Percentiles rank a stretch among this genome's conserved stretches.
Conservation (phyloP, 2,888 invertebrate species). For the Scelioninae gen. 2 region DNA sequence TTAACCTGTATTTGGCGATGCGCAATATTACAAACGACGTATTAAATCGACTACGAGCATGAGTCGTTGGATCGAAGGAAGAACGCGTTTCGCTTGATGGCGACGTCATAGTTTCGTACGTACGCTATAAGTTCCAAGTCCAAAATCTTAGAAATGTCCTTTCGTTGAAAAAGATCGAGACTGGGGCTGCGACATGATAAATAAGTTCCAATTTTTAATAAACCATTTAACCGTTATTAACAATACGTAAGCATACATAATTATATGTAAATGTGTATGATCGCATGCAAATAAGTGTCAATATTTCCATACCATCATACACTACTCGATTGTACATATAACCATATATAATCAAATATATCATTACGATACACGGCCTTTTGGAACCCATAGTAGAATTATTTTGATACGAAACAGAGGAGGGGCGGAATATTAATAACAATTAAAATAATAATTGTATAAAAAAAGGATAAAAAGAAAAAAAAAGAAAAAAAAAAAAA, state of each 20-base stretch:
- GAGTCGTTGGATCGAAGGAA: neutral
- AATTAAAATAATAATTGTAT: too few relatives aligned
- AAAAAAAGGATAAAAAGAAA: too few relatives aligned
- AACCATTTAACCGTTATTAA: constrained; percentile 2
- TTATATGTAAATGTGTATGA: constrained; percentile 18
- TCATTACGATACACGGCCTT: constrained; percentile 8
- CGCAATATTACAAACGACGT: constrained; percentile 38
- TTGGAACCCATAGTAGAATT: neutral
- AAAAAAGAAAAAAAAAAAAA: too few relatives aligned
- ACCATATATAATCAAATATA: constrained; percentile 7
- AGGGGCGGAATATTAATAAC: too few relatives aligned
- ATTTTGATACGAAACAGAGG: too few relatives aligned
- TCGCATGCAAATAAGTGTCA: neutral
- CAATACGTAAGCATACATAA: constrained; percentile 5
- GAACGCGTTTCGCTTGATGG: constrained; percentile 6
- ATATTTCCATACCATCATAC: constrained; percentile 16
- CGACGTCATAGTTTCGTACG: neutral
- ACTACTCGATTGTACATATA: constrained; percentile 6
- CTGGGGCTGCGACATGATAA: constrained; percentile 6
- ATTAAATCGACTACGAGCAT: constrained; percentile 23
- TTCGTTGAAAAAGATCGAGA: constrained; percentile 1
- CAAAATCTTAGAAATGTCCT: constrained; percentile 5
- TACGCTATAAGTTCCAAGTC: neutral
- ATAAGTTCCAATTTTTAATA: constrained; percentile 17
- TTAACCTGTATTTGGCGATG: constrained; percentile 32